Base-by-base conservation (phyloP, 2,113 vertebrate species). In the Muntiacus reevesi region DNA sequence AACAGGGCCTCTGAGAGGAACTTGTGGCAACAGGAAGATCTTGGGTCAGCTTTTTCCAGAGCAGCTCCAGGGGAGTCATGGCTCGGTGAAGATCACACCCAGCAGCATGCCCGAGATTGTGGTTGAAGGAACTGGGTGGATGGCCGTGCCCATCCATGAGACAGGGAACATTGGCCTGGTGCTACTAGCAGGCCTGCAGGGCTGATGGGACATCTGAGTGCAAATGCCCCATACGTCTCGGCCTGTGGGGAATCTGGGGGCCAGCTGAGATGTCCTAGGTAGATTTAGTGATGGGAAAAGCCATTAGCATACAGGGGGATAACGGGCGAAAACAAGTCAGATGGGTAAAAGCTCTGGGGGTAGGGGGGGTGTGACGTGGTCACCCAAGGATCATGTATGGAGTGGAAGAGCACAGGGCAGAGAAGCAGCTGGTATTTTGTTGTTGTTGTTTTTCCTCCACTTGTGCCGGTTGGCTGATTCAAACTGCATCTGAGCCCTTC, bases 391-490 rank as follows among this genome's bases (percentile, higher is more conserved):
- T 87, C 12, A 17, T 7, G 28, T 76, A 23, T 0, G 12, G 50
- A 57, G 17, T 47, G 33, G 59, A 71, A 50, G 60, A 71, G 60
- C 67, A 86, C 7, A 7, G 12, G n/a, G n/a, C n/a, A 76, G 45
- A 76, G n/a, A 36, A 36, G 36, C 36, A 36, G 36, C 36, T 36
- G 36, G 36, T 43, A 43, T 57, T 57, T 55, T 2, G 0, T 21
- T 55, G 6, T 43, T 43, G 43, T 57, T 3, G 25, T 7, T 43
- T 15, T 45, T 28, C 59, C 14, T 23, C 19, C 1, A 6, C 11
- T 25, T 54, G 6, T 25, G 33, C 13, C 0, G 7, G 1, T 19
- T 17, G 43, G 1, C 12, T 47, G 1, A 64, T 25, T 50, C 1
- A 16, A 28, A 23, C 8, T 59, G 28, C 45, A 25, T 6, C 13